Conservation (phyloP, 2,888 invertebrate genomes). For the Synergus umbraculus region DNA sequence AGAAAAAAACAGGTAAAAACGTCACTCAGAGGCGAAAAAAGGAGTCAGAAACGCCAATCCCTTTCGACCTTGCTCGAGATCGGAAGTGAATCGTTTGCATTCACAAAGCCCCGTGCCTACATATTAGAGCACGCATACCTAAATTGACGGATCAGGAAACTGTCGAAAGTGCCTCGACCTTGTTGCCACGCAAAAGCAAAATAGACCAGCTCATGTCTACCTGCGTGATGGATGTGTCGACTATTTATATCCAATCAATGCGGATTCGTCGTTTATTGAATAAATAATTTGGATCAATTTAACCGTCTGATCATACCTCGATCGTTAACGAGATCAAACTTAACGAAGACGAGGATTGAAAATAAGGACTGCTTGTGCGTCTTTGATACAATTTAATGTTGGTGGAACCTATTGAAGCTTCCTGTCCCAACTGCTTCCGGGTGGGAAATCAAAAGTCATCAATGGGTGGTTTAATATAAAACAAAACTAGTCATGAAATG, state of each 20-base stretch:
- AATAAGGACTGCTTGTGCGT: neutral
- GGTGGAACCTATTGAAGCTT: neutral
- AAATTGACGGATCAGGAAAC: conserved; percentile 48
- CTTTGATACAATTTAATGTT: neutral
- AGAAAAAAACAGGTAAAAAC: conserved; percentile 41
- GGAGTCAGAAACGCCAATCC: conserved; percentile 46
- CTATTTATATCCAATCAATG: conserved; percentile 1
- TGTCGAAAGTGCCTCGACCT: conserved; percentile 46
- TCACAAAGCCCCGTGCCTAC: conserved; percentile 37
- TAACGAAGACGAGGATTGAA: neutral
- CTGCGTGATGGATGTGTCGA: neutral
- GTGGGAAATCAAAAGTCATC: neutral
- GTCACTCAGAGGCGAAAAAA: conserved; percentile 22
- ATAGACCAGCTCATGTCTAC: neutral
- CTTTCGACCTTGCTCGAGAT: conserved; percentile 51
- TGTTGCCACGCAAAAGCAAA: conserved; percentile 22
- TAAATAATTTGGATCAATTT: neutral
- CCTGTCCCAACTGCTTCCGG: neutral
- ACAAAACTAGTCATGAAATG: neutral
- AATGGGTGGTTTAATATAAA: neutral
- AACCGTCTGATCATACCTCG: neutral
- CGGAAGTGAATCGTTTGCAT: conserved; percentile 52
- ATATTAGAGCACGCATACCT: conserved; percentile 32
- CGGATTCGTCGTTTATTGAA: neutral
- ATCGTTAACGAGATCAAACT: neutral